phyloP scores from a whole-genome alignment of 2,113 vertebrate genomes.

The Pagrus major region DNA sequence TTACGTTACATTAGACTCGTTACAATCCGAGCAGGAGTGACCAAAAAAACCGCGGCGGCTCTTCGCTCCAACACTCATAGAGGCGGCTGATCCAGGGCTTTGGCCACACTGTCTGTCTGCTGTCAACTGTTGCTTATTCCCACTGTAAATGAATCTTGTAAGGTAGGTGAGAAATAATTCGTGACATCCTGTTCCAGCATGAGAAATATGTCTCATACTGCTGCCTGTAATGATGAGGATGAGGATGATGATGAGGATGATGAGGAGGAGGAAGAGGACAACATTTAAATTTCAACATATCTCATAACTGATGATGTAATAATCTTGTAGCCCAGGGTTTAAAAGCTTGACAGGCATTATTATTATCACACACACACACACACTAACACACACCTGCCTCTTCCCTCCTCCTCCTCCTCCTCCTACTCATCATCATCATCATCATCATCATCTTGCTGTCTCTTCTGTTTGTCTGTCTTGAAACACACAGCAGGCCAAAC shows the following conservation, averaged over 20 bases:
- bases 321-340: background rate
- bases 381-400: conserved; percentile 29
- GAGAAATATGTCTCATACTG: background rate
- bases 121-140: conserved; percentile 79
- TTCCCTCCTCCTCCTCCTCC: background rate
- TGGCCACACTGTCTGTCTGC: conserved; percentile 65
- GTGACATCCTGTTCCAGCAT: background rate
- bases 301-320: conserved; percentile 27
- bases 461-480: conserved; percentile 5
- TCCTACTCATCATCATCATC: conserved; percentile 13
- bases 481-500: background rate
- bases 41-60: conserved; percentile 9
- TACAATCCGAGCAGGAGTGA: conserved; percentile 17
- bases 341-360: conserved; percentile 9
- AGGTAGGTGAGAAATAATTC: conserved; percentile 73
- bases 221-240: conserved; percentile 15
- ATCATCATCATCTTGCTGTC: conserved; percentile 15
- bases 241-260: conserved; percentile 23
- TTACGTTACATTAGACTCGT: conserved; percentile 14
- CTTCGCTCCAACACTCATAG: conserved; percentile 11
- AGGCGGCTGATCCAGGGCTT: conserved; percentile 52
- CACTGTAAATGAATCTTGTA: conserved; percentile 87
- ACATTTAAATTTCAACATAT: conserved; percentile 10
- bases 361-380: background rate
- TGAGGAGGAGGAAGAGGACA: background rate